phyloP scores from a whole-genome alignment of 2,888 invertebrate genomes.

The Hedya salicella region DNA sequence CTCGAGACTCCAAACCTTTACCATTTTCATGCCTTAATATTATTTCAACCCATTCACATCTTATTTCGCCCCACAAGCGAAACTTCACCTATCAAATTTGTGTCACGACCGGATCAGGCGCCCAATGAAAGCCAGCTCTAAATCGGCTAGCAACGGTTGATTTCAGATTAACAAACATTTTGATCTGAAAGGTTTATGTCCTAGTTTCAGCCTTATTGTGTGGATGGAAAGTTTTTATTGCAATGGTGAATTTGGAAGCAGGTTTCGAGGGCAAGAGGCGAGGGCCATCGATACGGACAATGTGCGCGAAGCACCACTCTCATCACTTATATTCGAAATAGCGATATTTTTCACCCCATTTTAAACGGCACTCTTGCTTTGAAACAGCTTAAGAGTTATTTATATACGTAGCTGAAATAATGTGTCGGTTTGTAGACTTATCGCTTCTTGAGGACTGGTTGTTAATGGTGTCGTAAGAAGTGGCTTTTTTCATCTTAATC shows the following conservation, averaged over 20 bases:
- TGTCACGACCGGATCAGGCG: conserved; percentile 16
- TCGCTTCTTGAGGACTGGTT: not conserved
- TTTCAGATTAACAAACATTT: not conserved
- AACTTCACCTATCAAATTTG: conserved; percentile 10
- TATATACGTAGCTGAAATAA: conserved; percentile 8
- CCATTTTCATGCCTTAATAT: conserved; percentile 14
- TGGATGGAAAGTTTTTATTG: conserved; percentile 3
- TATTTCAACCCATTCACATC: conserved; percentile 30
- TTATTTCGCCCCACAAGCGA: conserved; percentile 24
- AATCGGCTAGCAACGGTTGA: conserved; percentile 1
- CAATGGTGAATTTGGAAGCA: conserved; percentile 45
- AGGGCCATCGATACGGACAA: conserved; percentile 47
- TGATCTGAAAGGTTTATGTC: not conserved
- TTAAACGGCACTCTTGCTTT: conserved; percentile 27
- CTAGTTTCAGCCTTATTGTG: conserved; percentile 15
- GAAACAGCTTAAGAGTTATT: conserved; percentile 9
- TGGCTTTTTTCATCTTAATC: too few relatives aligned
- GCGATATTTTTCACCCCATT: conserved; percentile 38
- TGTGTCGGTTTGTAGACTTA: not conserved
- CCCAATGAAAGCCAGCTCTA: conserved; percentile 7
- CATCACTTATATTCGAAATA: conserved; percentile 40
- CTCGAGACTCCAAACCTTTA: not conserved
- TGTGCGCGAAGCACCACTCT: conserved; percentile 29
- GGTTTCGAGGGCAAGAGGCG: conserved; percentile 59
- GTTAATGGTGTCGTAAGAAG: too few relatives aligned